A percentile compares a stretch with the other conserved stretches of the same genome.
phyloP scores from a whole-genome alignment of 2,797 vertebrate genomes.

The Aselliscus stoliczkanus region DNA sequence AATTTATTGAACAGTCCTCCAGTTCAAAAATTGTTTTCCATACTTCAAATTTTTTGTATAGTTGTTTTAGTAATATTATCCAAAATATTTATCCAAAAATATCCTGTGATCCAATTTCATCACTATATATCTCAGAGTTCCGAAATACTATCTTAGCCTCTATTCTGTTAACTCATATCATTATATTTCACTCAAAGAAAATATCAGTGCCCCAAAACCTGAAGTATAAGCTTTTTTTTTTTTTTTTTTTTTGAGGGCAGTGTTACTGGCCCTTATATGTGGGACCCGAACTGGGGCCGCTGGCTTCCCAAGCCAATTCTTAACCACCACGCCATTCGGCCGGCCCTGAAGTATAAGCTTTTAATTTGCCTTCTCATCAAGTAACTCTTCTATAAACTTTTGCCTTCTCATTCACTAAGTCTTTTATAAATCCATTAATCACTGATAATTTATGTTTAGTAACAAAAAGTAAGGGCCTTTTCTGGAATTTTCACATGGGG shows the following conservation, averaged over 20 bases:
- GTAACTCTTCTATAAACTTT: background rate
- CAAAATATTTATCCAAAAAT: background rate
- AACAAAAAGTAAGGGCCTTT: background rate
- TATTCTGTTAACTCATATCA: background rate
- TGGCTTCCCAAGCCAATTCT: too few relatives aligned
- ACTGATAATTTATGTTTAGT: background rate
- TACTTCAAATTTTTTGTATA: background rate
- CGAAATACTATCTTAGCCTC: background rate
- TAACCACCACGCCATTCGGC: too few relatives aligned
- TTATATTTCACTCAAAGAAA: background rate
- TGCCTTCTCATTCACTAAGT: background rate
- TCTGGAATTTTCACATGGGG: background rate
- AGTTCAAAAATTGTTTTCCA: background rate
- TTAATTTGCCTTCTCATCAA: background rate
- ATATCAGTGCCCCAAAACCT: background rate
- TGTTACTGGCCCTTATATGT: too few relatives aligned
- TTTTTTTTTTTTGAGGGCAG: too few relatives aligned
- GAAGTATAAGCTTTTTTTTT: too few relatives aligned
- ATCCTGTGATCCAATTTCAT: background rate
- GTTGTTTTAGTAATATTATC: background rate
- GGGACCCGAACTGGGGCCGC: too few relatives aligned
- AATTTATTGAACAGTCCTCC: background rate
- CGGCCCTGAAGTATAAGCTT: background rate
- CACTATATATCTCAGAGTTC: too few relatives aligned
- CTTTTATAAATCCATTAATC: background rate